Base-by-base conservation (phyloP, 2,888 invertebrate genomes). In the Xiphydria camelus region DNA sequence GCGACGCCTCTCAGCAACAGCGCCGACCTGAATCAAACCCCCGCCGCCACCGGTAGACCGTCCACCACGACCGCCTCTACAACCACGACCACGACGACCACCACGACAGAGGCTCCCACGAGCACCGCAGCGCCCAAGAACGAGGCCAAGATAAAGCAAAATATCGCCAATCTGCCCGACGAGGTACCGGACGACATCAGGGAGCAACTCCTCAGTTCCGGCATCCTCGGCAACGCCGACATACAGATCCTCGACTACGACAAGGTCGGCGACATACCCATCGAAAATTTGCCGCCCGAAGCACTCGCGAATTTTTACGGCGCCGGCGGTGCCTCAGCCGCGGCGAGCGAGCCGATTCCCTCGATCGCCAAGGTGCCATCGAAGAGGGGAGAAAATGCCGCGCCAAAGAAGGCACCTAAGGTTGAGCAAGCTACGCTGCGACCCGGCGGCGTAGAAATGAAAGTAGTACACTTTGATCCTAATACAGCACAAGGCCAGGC, bases 111-210 rank as follows among this genome's bases (percentile, higher is more conserved):
- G 55, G 69, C 77, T 41, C 73, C 72, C 6, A 67, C 73, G 3
- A 77, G 77, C 19, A 76, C 77, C 1, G 64, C 75, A 19, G 80
- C 80, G 46, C 80, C 81, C 41, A 80, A 80, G 42, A 75, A 75
- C 22, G 82, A 81, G 59, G 84, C 83, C 59, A 73, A 63, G 38
- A 74, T 74, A 29, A 66, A 64, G 20, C 65, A 66, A 45, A 77
- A 75, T 53, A 69, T 79, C 4, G 78, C 78, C 1, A 76, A 75
- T 35, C 62, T 93, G 31, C 93, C 93, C 7, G 91, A 91, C 62
- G 92, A 93, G 78, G 91, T 92, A 4, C 93, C 93, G 3, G 91
- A 91, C 55, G 92, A 93, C 61, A 79, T 93, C 33, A 81, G 91
- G 26, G 83, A 90, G 67, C 92, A 93, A 63, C 77, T 93, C 4